Evolutionary conservation across 2,888 invertebrate genomes (phyloP).

Genomic region (Nipponacmea schrenckii): DNA sequence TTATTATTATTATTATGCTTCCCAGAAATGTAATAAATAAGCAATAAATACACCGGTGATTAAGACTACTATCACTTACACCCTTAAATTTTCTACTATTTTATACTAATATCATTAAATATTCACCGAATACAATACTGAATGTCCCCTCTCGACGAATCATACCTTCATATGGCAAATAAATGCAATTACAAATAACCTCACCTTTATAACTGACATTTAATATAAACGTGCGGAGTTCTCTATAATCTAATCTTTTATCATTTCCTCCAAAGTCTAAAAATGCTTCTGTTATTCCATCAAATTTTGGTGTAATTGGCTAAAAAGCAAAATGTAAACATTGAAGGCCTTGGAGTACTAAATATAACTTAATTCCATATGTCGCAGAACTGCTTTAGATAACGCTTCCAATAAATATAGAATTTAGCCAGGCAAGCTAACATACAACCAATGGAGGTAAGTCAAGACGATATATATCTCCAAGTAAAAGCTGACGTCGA

Average conservation of each 20-base stretch:
- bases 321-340: slow-evolving; percentile 9
- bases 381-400: background rate
- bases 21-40: slow-evolving; percentile 17
- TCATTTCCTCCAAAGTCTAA: slow-evolving; percentile 84
- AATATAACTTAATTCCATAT: background rate
- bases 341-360: background rate
- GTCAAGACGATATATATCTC: too few relatives aligned
- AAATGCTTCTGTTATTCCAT: slow-evolving; percentile 79
- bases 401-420: too few relatives aligned
- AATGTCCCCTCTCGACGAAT: too few relatives aligned
- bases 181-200: background rate
- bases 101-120: too few relatives aligned
- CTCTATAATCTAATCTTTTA: slow-evolving; percentile 90
- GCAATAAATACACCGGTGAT: background rate
- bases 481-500: too few relatives aligned
- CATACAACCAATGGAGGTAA: too few relatives aligned
- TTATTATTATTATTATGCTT: too few relatives aligned
- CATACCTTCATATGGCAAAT: too few relatives aligned
- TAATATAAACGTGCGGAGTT: slow-evolving; percentile 81
- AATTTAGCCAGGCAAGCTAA: too few relatives aligned
- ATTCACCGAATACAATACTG: too few relatives aligned
- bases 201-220: background rate
- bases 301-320: slow-evolving; percentile 35
- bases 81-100: too few relatives aligned
- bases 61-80: background rate